Evolutionary conservation across 1,140 invertebrate species (phyloP), one percentile per base, ranked within the genome.

Genomic region (Xylocopa sonorina): DNA sequence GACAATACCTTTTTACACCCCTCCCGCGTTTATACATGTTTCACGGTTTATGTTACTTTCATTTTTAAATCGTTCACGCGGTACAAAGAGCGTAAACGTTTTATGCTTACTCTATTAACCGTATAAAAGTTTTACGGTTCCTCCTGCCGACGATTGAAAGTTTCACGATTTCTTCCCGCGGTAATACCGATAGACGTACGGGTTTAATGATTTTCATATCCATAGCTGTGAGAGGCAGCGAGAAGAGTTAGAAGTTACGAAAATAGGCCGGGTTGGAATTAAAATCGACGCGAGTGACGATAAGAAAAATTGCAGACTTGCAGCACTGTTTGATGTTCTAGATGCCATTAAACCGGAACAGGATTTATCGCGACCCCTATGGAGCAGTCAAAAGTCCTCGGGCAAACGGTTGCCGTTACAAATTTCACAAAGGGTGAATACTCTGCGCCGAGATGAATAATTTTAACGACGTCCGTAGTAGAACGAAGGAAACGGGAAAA

Each of bases 321-420:
- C 64, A 12, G 16, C 48, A 32, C 24, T 66, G 79, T 79, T 83
- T 63, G 68, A 83, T 67, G 69, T 53, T 77, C 80, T 51, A 46
- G 71, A 53, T 57, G 43, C 60, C 32, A 14, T 68, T 71, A 41
- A 48, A 68, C 34, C 48, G 72, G 51, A 68, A 78, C 27, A 21
- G 53, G 50, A 60, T 73, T 78, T 83, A 82, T 78, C 67, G 51
- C 34, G 24, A 60, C 50, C 21, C 27, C 38, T 27, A 2, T 27
- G 46, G 9, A 63, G 76, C 27, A 41, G 50, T 55, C 57, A 68
- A 53, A 62, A 53, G 27, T 73, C 68, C 66, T 12, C 16, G 38
- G 29, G 16, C 24, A 32, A 32, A 1, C 38, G 9, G n/a, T 21
- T 21, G 18, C 29, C 0, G 73, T 53, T 34, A 43, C 27, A 34